Evolutionary conservation across 1,140 invertebrate genomes (phyloP).

Genomic region (Drosophila tropicalis): DNA sequence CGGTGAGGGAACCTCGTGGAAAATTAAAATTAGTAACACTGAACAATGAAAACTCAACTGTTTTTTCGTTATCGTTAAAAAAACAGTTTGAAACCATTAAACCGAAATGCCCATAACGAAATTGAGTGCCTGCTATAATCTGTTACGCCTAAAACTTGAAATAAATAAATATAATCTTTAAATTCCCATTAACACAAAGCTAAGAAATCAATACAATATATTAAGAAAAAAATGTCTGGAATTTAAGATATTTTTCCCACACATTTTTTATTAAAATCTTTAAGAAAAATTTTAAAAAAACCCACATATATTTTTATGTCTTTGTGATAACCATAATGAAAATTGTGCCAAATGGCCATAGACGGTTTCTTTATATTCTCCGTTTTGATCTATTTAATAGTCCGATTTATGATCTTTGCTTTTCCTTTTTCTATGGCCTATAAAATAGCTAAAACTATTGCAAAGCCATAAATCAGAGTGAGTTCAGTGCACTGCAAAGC

Average conservation of each 20-base stretch:
- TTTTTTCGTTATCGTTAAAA: no score
- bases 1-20: no score
- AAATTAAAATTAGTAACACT: no score
- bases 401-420: conserved; percentile 20
- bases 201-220: background rate
- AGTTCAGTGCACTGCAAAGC: conserved; percentile 46
- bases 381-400: conserved; percentile 28
- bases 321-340: background rate
- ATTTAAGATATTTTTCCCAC: background rate
- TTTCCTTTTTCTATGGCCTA: conserved; percentile 12
- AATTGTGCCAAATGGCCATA: conserved; percentile 20
- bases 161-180: background rate
- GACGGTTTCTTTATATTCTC: conserved; percentile 17
- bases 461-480: conserved; percentile 43
- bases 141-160: no score
- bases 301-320: conserved; percentile 20
- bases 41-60: no score
- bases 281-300: background rate
- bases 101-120: no score
- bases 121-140: no score
- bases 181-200: background rate
- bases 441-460: conserved; percentile 49
- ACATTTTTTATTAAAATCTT: background rate
- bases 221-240: background rate
- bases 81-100: no score